phyloP scores from a whole-genome alignment of 2,888 invertebrate genomes.

The Diaphora mendica region DNA sequence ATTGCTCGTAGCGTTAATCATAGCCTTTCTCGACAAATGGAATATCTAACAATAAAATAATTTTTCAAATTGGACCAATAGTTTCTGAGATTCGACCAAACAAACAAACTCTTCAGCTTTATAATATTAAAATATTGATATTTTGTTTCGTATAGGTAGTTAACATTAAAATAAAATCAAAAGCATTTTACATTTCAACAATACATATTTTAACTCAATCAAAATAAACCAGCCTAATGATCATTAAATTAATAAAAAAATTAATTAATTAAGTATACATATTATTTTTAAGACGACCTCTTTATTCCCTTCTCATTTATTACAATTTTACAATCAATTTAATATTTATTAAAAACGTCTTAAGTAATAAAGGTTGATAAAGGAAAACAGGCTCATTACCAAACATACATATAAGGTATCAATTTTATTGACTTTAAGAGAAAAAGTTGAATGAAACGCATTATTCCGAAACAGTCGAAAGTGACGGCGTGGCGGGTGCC shows the following conservation, averaged over 20 bases:
- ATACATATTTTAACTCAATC: not conserved
- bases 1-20: too few relatives aligned
- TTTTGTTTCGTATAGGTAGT: not conserved
- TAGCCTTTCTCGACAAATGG: too few relatives aligned
- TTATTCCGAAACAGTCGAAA: conserved; percentile 56
- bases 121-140: not conserved
- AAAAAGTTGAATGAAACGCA: conserved; percentile 53
- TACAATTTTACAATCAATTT: conserved; percentile 22
- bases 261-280: conserved; percentile 8
- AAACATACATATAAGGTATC: conserved; percentile 22
- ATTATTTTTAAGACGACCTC: conserved; percentile 13
- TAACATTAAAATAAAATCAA: not conserved
- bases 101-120: too few relatives aligned
- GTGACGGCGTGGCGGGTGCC: conserved; percentile 30
- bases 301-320: conserved; percentile 18
- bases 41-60: too few relatives aligned
- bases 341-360: conserved; percentile 21
- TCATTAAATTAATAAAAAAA: not conserved
- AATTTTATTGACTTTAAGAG: conserved; percentile 40
- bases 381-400: conserved; percentile 36
- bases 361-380: conserved; percentile 21
- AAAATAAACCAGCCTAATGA: not conserved
- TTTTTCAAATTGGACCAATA: too few relatives aligned
- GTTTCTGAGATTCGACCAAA: too few relatives aligned
- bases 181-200: not conserved